These are phyloP conservation scores for Chloromyia formosa DNA, from an alignment of 2,888 invertebrate genomes.

Conservation along the genomic window DNA sequence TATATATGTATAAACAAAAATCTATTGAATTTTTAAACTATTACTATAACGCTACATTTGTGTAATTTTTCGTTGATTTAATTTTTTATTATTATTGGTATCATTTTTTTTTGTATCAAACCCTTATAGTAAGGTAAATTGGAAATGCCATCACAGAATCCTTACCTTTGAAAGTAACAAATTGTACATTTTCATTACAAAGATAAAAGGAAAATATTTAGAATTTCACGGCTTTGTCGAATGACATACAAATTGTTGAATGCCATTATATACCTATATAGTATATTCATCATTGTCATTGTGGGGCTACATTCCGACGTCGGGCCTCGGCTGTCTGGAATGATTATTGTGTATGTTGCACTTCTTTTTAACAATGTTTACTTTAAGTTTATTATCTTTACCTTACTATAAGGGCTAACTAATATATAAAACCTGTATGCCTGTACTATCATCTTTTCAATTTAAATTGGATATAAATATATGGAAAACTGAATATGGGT, in stretches of 20 bases:
- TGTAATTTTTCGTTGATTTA: constrained; percentile 1
- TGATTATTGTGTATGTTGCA: not conserved
- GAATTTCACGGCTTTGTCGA: not conserved
- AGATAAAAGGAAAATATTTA: constrained; percentile 20
- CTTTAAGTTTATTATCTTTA: constrained; percentile 20
- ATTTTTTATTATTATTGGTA: constrained; percentile 22
- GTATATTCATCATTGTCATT: constrained; percentile 14
- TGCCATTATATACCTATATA: not conserved
- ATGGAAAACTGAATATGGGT: too few species aligned
- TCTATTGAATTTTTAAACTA: constrained; percentile 15
- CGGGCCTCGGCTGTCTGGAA: constrained; percentile 1
- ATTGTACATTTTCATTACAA: not conserved
- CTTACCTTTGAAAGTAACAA: constrained; percentile 18
- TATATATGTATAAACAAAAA: constrained; percentile 19
- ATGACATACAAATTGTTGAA: too few species aligned
- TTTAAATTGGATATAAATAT: too few species aligned
- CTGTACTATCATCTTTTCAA: too few species aligned
- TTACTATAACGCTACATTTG: not conserved
- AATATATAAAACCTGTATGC: too few species aligned
- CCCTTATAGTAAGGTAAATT: constrained; percentile 54
- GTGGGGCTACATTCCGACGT: constrained; percentile 4
- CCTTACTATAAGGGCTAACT: constrained; percentile 47
- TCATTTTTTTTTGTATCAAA: constrained; percentile 44
- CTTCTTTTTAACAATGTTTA: too few species aligned
- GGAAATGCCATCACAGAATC: constrained; percentile 47